A percentile compares a stretch with the other conserved stretches of the same genome.
Evolutionary conservation across 64 coral and sea anemone species (phyloP).

Genomic region (Actinia tenebrosa): DNA sequence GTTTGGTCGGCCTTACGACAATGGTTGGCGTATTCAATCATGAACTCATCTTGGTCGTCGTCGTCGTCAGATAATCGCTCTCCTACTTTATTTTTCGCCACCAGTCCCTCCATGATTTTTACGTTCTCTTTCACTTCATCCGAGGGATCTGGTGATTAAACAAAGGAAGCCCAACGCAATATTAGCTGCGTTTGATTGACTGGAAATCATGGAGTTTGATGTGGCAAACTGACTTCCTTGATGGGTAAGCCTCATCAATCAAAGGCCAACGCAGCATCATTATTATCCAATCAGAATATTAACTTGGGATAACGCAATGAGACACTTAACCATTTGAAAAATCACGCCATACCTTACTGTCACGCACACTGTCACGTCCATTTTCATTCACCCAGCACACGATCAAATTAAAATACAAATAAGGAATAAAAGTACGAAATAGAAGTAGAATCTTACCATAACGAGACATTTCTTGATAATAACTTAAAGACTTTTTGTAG

Average conservation of each 20-base stretch:
- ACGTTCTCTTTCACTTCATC: not conserved
- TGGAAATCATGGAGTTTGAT: too few relatives aligned
- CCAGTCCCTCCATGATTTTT: not conserved
- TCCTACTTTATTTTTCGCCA: not conserved
- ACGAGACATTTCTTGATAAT: not conserved
- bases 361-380: too few relatives aligned
- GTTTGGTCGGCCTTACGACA: not conserved
- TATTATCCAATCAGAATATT: too few relatives aligned
- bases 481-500: not conserved
- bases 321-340: too few relatives aligned
- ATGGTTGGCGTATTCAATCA: not conserved
- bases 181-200: too few relatives aligned
- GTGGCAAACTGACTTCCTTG: too few relatives aligned
- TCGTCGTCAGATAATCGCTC: constrained; percentile 4
- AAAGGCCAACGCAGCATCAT: too few relatives aligned
- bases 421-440: too few relatives aligned
- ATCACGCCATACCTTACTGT: too few relatives aligned
- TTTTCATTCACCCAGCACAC: not conserved
- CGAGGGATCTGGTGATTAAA: not conserved
- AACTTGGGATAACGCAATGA: too few relatives aligned
- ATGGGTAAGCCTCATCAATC: too few relatives aligned
- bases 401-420: too few relatives aligned
- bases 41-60: not conserved
- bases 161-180: not conserved
- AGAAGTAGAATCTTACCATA: not conserved